Evolutionary conservation across 2,113 vertebrate genomes (phyloP).

Genomic region (Halichoeres trimaculatus): DNA sequence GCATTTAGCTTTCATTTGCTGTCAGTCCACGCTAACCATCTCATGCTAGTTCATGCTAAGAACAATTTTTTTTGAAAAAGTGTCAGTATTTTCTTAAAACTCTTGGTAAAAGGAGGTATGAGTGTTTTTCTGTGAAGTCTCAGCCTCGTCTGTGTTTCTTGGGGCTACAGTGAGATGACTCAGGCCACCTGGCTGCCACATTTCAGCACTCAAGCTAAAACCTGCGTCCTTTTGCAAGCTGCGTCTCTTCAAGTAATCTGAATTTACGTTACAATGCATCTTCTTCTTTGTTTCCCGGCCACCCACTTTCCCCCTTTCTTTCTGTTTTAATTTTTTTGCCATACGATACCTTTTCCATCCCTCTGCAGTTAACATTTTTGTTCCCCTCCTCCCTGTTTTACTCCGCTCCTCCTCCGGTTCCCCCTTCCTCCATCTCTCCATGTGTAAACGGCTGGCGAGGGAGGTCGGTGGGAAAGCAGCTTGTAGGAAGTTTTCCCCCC

Average conservation of each 20-base stretch:
- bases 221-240: background rate
- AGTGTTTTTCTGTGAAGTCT: background rate
- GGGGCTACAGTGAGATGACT: background rate
- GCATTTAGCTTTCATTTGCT: too few species aligned
- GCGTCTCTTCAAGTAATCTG: background rate
- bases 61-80: background rate
- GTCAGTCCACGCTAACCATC: too few species aligned
- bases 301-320: conserved; percentile 7
- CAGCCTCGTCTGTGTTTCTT: background rate
- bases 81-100: background rate
- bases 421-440: conserved; percentile 31
- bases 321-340: conserved; percentile 1
- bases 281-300: conserved; percentile 6
- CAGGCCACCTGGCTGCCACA: conserved; percentile 3
- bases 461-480: conserved; percentile 69
- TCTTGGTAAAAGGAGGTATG: background rate
- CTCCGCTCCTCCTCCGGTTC: conserved; percentile 29
- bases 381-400: conserved; percentile 43
- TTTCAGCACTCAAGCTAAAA: background rate
- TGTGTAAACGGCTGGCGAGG: conserved; percentile 57
- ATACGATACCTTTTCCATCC: conserved; percentile 58
- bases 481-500: conserved; percentile 65
- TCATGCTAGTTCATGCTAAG: too few species aligned
- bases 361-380: conserved; percentile 54
- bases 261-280: conserved; percentile 22